Evolutionary conservation across 2,888 invertebrate species (phyloP).

Genomic region (Agrilus cyanescens): DNA sequence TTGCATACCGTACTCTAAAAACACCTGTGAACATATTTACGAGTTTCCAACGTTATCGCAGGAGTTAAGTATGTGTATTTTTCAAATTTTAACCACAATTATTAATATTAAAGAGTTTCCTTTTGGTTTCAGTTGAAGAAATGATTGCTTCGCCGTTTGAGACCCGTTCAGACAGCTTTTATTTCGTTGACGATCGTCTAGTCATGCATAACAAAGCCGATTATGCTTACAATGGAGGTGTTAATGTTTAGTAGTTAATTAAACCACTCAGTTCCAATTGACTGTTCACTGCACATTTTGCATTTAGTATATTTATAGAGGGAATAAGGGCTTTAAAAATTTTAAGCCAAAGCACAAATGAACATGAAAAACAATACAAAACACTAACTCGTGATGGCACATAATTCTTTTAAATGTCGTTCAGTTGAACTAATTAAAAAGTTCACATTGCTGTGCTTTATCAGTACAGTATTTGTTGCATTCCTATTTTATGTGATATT

Average conservation of each 20-base stretch:
- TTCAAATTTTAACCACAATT: neutral
- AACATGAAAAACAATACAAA: too few relatives aligned
- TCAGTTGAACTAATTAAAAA: too few relatives aligned
- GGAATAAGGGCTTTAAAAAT: neutral
- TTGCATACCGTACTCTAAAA: conserved; percentile 94
- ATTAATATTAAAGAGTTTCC: neutral
- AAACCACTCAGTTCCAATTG: conserved; percentile 8
- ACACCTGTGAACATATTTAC: conserved; percentile 98
- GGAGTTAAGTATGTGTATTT: conserved; percentile 61
- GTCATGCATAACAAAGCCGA: conserved; percentile 99
- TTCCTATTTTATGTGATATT: neutral
- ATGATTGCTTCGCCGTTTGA: conserved; percentile 96
- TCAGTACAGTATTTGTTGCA: neutral
- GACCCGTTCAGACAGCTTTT: conserved; percentile 96
- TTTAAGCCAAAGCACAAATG: neutral
- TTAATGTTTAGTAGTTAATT: conserved; percentile 9
- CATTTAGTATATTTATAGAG: neutral
- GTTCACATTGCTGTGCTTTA: too few relatives aligned
- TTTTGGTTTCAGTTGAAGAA: conserved; percentile 72
- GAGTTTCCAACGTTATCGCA: conserved; percentile 86
- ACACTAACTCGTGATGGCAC: too few relatives aligned
- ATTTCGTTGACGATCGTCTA: conserved; percentile 92
- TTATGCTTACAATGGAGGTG: conserved; percentile 88
- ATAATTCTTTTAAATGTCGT: too few relatives aligned
- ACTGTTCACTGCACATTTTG: neutral